Evolutionary conservation across 37 sponge, comb jelly and placozoan species (phyloP), one percentile per base, ranked within the genome.

Genomic region (Hexactinellida sp.): DNA sequence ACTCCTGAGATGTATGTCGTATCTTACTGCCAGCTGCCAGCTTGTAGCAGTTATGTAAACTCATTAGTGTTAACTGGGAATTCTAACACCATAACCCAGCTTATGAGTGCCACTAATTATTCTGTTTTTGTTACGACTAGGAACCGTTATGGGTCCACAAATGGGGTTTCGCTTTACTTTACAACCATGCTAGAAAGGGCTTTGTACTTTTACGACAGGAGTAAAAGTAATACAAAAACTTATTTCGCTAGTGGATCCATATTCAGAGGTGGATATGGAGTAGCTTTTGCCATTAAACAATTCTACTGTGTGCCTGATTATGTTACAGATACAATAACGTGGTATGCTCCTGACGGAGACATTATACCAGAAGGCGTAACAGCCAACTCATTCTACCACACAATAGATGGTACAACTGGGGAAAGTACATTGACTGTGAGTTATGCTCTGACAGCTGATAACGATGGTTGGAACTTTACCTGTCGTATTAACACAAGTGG

Each of bases 221-320:
- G 16, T 47, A 47, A 16, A 47, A 16, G 13, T 23, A 7, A 7
- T 63, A n/a, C 5, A 32, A 63, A 63, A 63, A 63, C 28, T 3
- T 63, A 63, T 23, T 63, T 63, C 76, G 76, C 76, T 63, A 63
- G 76, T 63, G 76, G 76, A 63, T 63, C 76, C 19, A 28, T 63
- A 63, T 63, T 63, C 76, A 63, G 76, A 63, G 76, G 76, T 32
- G 28, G 76, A 3, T 5, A 63, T 63, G 13, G 25, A 21, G 13
- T 63, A 23, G 25, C 34, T 23, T 63, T 63, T 23, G 19, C 34
- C 3, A 23, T 63, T 28, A 5, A 10, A 1, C 32, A 63, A 7
- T 63, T 63, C 76, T 63, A 25, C 30, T 63, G 76, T n/a, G 30
- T 25, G 34, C 76, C 76, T 32, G 34, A 63, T 63, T 28, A 7